Evolutionary conservation across 2,113 vertebrate genomes (phyloP), one percentile per base, ranked within the genome.

Genomic region (Sorex araneus): DNA sequence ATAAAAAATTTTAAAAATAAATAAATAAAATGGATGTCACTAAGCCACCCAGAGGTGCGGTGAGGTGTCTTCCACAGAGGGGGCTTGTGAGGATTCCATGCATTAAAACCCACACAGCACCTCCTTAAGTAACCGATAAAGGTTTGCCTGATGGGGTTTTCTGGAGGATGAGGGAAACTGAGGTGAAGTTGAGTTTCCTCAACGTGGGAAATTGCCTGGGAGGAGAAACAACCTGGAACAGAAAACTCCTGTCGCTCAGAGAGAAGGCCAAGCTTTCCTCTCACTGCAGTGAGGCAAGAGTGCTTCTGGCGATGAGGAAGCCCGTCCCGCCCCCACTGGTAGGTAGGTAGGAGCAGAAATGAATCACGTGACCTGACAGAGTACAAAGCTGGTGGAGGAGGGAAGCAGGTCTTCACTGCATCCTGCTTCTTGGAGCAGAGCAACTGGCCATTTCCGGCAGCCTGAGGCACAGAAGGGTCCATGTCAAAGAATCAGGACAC

Each of bases 331-430:
- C 74, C 30, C 57, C 81, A 25, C 60, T 25, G 60, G 25, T 64
- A 64, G 82, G 32, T 90, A 69, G 34, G 83, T 88, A 75, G 75
- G 78, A 79, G n/a, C 0, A 16, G 92, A 81, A 93, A 57, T 94
- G 85, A 74, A 34, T 96, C 90, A 92, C 12, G 28, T 10, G 0
- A 3, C 16, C 13, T 50, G 45, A 16, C 86, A 63, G 43, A 76
- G 40, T 91, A 27, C 28, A 25, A 64, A 19, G 40, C 77, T 50
- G 50, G 25, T 45, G 63, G 85, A 75, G 85, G 79, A 50, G 40
- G 74, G 36, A 27, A 87, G 12, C 6, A 34, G n/a, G 28, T 79
- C 57, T 21, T 60, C 21, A 60, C 57, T 60, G 12, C 57, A 60
- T 60, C 13, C 57, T 60, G 12, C 3, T 60, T 3, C 57, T 60